Conservation (phyloP, 2,888 invertebrate genomes). For the Drosophila paramelanica region DNA sequence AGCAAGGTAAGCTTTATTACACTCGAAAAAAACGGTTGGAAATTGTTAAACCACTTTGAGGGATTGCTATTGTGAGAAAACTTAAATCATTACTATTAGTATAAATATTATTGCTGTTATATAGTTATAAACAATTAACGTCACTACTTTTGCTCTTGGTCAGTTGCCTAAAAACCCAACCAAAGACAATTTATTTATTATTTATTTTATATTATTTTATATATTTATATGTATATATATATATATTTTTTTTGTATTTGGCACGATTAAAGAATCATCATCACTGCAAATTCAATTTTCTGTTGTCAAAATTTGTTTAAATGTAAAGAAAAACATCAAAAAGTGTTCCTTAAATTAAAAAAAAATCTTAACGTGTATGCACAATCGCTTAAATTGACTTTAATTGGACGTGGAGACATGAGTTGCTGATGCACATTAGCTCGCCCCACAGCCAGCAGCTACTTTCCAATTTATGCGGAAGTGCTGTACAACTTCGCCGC, state of each 20-base stretch:
- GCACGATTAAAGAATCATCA: too few relatives aligned
- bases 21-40: background rate
- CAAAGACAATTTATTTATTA: too few relatives aligned
- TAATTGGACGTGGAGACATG: conserved; percentile 30
- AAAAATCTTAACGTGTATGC: conserved; percentile 1
- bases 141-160: too few relatives aligned
- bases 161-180: too few relatives aligned
- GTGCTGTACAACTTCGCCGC: conserved; percentile 84
- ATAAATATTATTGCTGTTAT: too few relatives aligned
- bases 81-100: too few relatives aligned
- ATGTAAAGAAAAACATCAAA: background rate
- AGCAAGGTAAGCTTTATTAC: conserved; percentile 77
- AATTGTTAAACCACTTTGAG: too few relatives aligned
- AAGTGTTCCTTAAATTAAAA: background rate
- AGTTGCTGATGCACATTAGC: conserved; percentile 26
- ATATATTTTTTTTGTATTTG: too few relatives aligned
- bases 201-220: too few relatives aligned
- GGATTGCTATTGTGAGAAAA: too few relatives aligned
- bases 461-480: conserved; percentile 83
- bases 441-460: conserved; percentile 48
- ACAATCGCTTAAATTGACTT: conserved; percentile 7
- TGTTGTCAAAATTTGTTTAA: background rate
- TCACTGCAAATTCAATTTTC: background rate
- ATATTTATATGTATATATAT: too few relatives aligned
- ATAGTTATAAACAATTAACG: too few relatives aligned